Evolutionary conservation across 2,113 vertebrate genomes (phyloP).

Genomic region (Hippocampus abdominalis): DNA sequence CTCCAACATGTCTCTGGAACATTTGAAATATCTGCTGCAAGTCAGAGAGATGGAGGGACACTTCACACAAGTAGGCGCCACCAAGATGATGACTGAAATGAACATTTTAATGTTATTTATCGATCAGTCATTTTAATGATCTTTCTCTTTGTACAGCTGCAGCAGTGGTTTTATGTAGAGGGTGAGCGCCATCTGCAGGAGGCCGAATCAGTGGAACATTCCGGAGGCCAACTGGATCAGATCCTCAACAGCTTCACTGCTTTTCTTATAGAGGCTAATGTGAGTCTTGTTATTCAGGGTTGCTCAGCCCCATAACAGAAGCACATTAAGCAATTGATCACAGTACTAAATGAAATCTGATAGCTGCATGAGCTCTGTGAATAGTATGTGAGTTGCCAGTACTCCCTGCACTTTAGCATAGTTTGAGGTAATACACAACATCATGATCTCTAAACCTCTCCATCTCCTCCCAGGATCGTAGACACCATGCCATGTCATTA

Average conservation of each 20-base stretch:
- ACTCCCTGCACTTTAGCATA: background rate
- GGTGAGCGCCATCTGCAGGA: conserved; percentile 72
- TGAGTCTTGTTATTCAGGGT: conserved; percentile 49
- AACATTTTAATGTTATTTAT: background rate
- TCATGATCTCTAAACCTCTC: background rate
- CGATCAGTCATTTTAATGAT: background rate
- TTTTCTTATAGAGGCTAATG: conserved; percentile 82
- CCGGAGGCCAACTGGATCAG: conserved; percentile 66
- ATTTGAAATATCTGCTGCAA: conserved; percentile 77
- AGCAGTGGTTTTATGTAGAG: conserved; percentile 80
- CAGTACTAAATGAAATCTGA: background rate
- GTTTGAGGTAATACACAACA: background rate
- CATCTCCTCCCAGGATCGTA: conserved; percentile 71
- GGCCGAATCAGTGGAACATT: conserved; percentile 66
- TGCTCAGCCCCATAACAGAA: background rate
- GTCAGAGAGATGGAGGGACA: conserved; percentile 75
- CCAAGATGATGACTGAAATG: background rate
- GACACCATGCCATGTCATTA: conserved; percentile 73
- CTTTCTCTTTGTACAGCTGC: conserved; percentile 69
- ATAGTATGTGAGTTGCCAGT: background rate
- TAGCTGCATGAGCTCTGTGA: background rate
- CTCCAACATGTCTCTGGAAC: conserved; percentile 83
- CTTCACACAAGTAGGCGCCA: conserved; percentile 75
- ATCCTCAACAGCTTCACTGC: conserved; percentile 69
- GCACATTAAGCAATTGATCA: background rate